A percentile compares a stretch with the other conserved stretches of the same genome.
phyloP scores from a whole-genome alignment of 2,797 vertebrate genomes.

The Sebastes cheni region DNA sequence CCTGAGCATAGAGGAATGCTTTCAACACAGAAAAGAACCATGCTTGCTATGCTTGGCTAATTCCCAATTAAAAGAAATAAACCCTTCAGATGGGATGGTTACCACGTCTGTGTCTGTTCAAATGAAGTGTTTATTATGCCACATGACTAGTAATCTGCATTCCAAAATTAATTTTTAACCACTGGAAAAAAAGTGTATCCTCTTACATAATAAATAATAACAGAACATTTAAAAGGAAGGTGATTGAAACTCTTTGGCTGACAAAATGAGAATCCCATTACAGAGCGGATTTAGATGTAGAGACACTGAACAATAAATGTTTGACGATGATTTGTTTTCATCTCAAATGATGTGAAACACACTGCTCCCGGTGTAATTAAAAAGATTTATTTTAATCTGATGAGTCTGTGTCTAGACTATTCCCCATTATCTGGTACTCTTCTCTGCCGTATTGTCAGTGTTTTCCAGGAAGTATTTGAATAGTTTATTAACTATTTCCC shows the following conservation, averaged over 20 bases:
- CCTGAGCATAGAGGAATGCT: conserved; percentile 5
- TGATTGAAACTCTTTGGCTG: conserved; percentile 6
- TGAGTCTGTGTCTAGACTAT: conserved; percentile 35
- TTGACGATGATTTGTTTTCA: conserved; percentile 47
- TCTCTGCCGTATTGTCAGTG: neutral
- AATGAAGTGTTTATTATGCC: conserved; percentile 32
- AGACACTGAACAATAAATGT: conserved; percentile 41
- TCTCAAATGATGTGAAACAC: conserved; percentile 48
- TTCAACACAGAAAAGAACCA: conserved; percentile 12
- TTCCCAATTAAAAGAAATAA: conserved; percentile 39
- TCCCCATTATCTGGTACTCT: conserved; percentile 24
- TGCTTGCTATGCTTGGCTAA: conserved; percentile 38
- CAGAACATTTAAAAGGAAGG: neutral
- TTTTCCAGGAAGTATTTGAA: conserved; percentile 41
- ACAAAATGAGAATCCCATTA: conserved; percentile 20
- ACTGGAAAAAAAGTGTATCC: conserved; percentile 11
- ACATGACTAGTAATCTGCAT: conserved; percentile 2
- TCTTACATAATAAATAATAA: conserved; percentile 27
- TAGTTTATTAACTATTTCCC: conserved; percentile 26
- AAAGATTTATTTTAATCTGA: conserved; percentile 43
- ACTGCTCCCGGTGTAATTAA: conserved; percentile 32
- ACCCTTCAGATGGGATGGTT: conserved; percentile 18
- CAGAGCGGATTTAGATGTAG: conserved; percentile 5
- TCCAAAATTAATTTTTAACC: neutral
- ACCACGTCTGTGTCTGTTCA: conserved; percentile 3